A percentile compares a stretch with the other conserved stretches of the same genome.
These are phyloP conservation scores for Tetramorium bicarinatum DNA, from an alignment of 2,888 invertebrate species.

Conservation along the genomic window DNA sequence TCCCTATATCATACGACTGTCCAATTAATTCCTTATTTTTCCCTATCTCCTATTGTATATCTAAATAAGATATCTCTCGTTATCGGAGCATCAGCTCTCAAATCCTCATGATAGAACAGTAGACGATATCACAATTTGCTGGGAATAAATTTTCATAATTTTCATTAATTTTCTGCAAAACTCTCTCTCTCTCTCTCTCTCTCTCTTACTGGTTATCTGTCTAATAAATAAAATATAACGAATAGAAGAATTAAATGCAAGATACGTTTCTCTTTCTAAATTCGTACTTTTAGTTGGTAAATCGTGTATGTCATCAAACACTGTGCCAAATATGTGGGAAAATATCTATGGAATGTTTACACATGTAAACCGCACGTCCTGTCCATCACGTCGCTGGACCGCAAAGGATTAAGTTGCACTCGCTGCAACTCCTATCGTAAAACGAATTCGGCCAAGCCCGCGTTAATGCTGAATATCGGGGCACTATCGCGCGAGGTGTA, in stretches of 20 bases:
- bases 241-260: background rate
- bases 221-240: background rate
- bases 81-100: constrained; percentile 17
- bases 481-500: constrained; percentile 23
- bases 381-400: constrained; percentile 5
- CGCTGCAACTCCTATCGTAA: constrained; percentile 23
- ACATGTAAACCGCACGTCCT: background rate
- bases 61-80: constrained; percentile 9
- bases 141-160: background rate
- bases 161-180: background rate
- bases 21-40: constrained; percentile 32
- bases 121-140: background rate
- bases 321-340: constrained; percentile 18
- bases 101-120: background rate
- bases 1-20: constrained; percentile 10
- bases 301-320: background rate
- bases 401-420: constrained; percentile 14
- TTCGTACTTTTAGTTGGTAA: background rate
- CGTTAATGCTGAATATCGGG: constrained; percentile 24
- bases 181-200: background rate
- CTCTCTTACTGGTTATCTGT: background rate
- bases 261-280: background rate
- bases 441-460: constrained; percentile 42
- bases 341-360: background rate
- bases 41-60: constrained; percentile 28